phyloP scores from a whole-genome alignment of 2,888 invertebrate genomes.

The Mimumesa dahlbomi region DNA sequence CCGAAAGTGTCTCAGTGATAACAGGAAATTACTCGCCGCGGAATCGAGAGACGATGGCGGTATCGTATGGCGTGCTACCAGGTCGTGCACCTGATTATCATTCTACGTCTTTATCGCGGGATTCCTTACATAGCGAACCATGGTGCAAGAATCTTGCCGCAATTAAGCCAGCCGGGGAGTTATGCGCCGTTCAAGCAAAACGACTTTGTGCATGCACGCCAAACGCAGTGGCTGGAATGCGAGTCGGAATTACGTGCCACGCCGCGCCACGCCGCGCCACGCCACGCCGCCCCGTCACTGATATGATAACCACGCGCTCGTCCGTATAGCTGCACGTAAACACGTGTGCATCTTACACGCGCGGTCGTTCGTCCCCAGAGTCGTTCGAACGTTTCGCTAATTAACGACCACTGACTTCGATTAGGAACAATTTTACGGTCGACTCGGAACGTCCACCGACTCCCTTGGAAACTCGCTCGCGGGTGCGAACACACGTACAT shows the following conservation, averaged over 20 bases:
- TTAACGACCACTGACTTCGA: no score
- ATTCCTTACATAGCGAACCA: slow-evolving; percentile 11
- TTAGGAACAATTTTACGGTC: no score
- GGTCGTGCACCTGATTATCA: slow-evolving; percentile 10
- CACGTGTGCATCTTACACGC: no score
- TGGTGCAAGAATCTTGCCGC: slow-evolving; percentile 20
- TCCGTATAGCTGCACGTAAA: slow-evolving; percentile 16
- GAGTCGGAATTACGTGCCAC: slow-evolving; percentile 27
- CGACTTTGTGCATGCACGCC: slow-evolving; percentile 9
- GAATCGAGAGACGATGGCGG: background rate
- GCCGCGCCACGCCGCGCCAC: slow-evolving; percentile 26
- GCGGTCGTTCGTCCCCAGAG: no score
- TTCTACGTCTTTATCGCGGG: slow-evolving; percentile 9
- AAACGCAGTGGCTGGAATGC: slow-evolving; percentile 10
- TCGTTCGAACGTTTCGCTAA: no score
- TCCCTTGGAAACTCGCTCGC: no score
- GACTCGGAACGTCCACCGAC: no score
- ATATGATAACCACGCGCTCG: slow-evolving; percentile 45
- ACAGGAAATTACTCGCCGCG: background rate
- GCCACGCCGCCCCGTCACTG: no score
- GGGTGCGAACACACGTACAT: no score
- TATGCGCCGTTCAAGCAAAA: slow-evolving; percentile 35
- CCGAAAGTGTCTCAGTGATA: no score
- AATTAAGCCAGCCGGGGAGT: slow-evolving; percentile 26
- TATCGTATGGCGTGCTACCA: no score